Percentiles rank a stretch among this genome's conserved stretches.
Conservation (phyloP, 1,140 invertebrate species). For the Ephestia elutella region DNA sequence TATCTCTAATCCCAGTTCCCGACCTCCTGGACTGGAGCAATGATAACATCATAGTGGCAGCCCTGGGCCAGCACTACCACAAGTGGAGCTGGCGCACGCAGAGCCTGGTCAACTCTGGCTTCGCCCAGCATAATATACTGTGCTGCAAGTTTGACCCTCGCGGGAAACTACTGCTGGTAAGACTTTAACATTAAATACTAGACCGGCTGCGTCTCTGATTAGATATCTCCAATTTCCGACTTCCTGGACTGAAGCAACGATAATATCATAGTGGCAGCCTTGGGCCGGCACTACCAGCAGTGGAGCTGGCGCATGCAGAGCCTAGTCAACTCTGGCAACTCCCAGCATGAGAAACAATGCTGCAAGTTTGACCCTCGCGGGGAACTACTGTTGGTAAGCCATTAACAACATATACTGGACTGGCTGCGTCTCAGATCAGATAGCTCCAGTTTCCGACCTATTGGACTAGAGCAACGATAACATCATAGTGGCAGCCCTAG, state of each 20-base stretch:
- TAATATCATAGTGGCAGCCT: slow-evolving; percentile 54
- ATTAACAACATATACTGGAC: not conserved
- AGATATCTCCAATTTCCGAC: slow-evolving; percentile 43
- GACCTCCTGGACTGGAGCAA: slow-evolving; percentile 60
- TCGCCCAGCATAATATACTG: slow-evolving; percentile 29
- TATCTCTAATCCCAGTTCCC: slow-evolving; percentile 50
- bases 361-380: slow-evolving; percentile 58
- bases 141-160: slow-evolving; percentile 58
- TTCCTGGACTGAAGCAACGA: slow-evolving; percentile 57
- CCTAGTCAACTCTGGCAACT: slow-evolving; percentile 37
- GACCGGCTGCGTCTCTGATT: too few species aligned
- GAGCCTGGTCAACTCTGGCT: slow-evolving; percentile 39
- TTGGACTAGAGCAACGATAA: slow-evolving; percentile 59
- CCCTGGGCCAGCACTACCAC: slow-evolving; percentile 51
- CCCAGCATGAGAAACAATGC: slow-evolving; percentile 33
- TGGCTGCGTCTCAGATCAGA: slow-evolving; percentile 33
- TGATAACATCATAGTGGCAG: slow-evolving; percentile 54
- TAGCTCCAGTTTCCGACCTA: slow-evolving; percentile 59
- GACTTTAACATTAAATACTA: slow-evolving; percentile 6
- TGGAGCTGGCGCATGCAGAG: slow-evolving; percentile 54
- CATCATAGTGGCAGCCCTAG: slow-evolving; percentile 55
- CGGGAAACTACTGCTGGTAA: slow-evolving; percentile 46
- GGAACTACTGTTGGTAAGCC: slow-evolving; percentile 48
- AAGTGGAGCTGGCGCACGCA: slow-evolving; percentile 57
- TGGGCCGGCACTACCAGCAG: slow-evolving; percentile 53